Conservation (phyloP, 2,888 invertebrate species). For the Dryobota labecula region DNA sequence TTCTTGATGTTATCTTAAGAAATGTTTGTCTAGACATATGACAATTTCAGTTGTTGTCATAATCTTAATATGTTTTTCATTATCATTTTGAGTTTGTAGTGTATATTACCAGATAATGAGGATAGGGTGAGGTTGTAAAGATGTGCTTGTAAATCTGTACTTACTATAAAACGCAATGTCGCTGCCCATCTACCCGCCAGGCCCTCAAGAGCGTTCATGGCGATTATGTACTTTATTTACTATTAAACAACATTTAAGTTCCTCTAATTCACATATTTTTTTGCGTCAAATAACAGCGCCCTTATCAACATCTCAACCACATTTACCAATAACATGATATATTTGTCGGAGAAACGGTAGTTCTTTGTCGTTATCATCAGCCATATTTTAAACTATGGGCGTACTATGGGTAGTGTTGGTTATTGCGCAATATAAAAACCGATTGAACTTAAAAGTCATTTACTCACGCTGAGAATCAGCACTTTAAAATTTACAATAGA, state of each 20-base stretch:
- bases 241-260: neutral
- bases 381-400: no score
- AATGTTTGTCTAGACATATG: slow-evolving; percentile 53
- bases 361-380: no score
- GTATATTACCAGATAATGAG: neutral
- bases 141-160: neutral
- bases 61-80: neutral
- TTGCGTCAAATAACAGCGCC: neutral
- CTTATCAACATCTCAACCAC: neutral
- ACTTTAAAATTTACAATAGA: no score
- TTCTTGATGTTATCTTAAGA: slow-evolving; percentile 26
- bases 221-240: neutral
- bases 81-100: neutral
- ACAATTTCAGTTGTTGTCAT: neutral
- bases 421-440: no score
- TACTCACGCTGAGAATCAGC: no score
- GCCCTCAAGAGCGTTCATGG: neutral
- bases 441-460: no score
- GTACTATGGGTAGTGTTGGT: no score
- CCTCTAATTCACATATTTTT: neutral
- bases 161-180: neutral
- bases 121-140: neutral
- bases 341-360: no score
- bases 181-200: neutral
- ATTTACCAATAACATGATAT: neutral